Percentiles rank a stretch among this genome's conserved stretches.
Conservation (phyloP, 2,113 vertebrate species). For the Eurypyga helias region DNA sequence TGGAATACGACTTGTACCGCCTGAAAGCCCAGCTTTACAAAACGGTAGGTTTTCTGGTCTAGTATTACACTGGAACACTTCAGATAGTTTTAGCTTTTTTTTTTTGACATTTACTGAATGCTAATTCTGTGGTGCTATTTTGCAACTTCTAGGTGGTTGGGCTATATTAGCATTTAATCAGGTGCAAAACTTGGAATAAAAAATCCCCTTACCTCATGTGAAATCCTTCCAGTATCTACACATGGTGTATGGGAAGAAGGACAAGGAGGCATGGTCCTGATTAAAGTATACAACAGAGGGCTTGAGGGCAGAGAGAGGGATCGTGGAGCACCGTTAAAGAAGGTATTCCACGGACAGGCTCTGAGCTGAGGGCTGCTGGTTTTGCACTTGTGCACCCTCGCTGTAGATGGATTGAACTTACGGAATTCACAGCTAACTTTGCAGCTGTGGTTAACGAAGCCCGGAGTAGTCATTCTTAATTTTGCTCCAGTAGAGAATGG, state of each 20-base stretch:
- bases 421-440: not conserved
- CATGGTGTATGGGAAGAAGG: not conserved
- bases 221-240: not conserved
- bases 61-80: not conserved
- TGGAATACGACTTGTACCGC: conserved; percentile 82
- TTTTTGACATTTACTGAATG: not conserved
- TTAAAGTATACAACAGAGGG: not conserved
- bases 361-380: not conserved
- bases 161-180: not conserved
- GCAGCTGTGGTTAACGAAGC: not conserved
- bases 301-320: not conserved
- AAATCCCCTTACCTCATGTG: not conserved
- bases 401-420: not conserved
- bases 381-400: not conserved
- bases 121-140: not conserved
- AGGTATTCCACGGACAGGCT: not conserved
- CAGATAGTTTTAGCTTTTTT: no score
- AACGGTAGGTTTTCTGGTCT: conserved; percentile 70
- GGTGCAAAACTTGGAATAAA: not conserved
- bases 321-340: not conserved
- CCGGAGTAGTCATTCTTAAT: not conserved
- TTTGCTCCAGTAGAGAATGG: not conserved
- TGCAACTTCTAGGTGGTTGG: not conserved
- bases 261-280: not conserved
- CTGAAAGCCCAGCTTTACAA: conserved; percentile 89